Conservation (phyloP, 1,140 invertebrate genomes). For the Centruroides vittatus region DNA sequence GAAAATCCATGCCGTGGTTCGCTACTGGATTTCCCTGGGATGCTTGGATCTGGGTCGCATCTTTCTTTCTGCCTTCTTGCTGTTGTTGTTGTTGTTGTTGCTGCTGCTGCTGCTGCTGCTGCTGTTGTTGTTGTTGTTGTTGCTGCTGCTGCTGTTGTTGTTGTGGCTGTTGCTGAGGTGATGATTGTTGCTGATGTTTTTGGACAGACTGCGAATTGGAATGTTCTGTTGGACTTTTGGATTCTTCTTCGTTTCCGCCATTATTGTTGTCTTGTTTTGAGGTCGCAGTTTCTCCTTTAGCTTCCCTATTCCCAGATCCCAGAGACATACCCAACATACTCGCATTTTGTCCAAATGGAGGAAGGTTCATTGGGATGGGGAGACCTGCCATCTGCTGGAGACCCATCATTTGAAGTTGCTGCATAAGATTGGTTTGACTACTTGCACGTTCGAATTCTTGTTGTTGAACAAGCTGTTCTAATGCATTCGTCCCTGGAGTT, state of each 20-base stretch:
- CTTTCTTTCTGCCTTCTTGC: neutral
- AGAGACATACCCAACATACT: no score
- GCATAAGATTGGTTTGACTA: slow-evolving; percentile 12
- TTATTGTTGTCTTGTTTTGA: no score
- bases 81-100: slow-evolving; percentile 5
- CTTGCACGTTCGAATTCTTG: neutral
- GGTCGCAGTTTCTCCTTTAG: no score
- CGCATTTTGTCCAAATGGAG: neutral
- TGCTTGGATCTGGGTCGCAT: neutral
- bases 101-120: neutral
- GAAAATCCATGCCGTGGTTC: slow-evolving; percentile 9
- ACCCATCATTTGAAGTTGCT: slow-evolving; percentile 17
- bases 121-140: slow-evolving; percentile 1
- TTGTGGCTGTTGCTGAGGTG: slow-evolving; percentile 4
- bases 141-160: neutral
- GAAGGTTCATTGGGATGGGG: slow-evolving; percentile 6
- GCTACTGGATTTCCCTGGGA: neutral
- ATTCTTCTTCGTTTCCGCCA: no score
- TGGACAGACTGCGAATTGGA: no score
- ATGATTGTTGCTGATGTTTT: neutral
- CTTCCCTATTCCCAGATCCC: no score
- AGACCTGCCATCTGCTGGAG: slow-evolving; percentile 17
- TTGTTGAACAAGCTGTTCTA: no score
- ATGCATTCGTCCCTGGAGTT: no score
- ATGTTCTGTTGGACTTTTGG: no score